These are phyloP conservation scores for Pyrrhia umbra DNA, from an alignment of 2,888 invertebrate genomes.

Conservation along the genomic window DNA sequence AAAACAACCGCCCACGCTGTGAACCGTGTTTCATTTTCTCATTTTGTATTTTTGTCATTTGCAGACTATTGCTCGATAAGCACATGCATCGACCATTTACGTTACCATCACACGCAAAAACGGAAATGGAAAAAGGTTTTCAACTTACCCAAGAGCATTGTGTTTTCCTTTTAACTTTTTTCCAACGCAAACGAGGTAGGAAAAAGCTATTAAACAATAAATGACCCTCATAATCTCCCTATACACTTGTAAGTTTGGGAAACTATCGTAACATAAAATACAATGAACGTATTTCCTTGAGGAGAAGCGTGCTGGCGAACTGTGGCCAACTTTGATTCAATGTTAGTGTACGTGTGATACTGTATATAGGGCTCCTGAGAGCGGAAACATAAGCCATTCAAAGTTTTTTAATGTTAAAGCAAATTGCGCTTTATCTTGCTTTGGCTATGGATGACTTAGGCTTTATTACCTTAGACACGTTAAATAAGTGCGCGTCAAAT, in stretches of 20 bases:
- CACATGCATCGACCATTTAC: slow-evolving; percentile 64
- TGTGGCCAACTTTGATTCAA: slow-evolving; percentile 56
- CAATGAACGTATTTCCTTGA: slow-evolving; percentile 56
- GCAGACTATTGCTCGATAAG: slow-evolving; percentile 68
- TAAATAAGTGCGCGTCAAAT: no score
- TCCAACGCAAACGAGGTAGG: slow-evolving; percentile 36
- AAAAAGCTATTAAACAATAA: slow-evolving; percentile 56
- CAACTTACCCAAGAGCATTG: slow-evolving; percentile 56
- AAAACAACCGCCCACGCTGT: slow-evolving; percentile 6
- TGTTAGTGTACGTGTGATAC: slow-evolving; percentile 43
- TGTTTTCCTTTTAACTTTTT: slow-evolving; percentile 45
- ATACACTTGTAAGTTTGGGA: slow-evolving; percentile 53
- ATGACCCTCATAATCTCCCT: slow-evolving; percentile 56
- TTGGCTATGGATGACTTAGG: no score
- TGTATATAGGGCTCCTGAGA: slow-evolving; percentile 20
- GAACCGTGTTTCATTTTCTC: slow-evolving; percentile 68
- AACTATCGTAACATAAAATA: slow-evolving; percentile 59
- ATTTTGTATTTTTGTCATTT: slow-evolving; percentile 72
- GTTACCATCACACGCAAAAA: slow-evolving; percentile 25
- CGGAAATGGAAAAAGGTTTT: slow-evolving; percentile 63
- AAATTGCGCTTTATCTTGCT: slow-evolving; percentile 6
- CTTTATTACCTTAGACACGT: background rate
- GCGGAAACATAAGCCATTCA: slow-evolving; percentile 24
- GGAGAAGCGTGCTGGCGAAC: slow-evolving; percentile 30
- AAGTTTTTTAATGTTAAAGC: slow-evolving; percentile 23